These are phyloP conservation scores for Phaonia tiefii DNA, from an alignment of 2,888 invertebrate genomes.

Conservation along the genomic window DNA sequence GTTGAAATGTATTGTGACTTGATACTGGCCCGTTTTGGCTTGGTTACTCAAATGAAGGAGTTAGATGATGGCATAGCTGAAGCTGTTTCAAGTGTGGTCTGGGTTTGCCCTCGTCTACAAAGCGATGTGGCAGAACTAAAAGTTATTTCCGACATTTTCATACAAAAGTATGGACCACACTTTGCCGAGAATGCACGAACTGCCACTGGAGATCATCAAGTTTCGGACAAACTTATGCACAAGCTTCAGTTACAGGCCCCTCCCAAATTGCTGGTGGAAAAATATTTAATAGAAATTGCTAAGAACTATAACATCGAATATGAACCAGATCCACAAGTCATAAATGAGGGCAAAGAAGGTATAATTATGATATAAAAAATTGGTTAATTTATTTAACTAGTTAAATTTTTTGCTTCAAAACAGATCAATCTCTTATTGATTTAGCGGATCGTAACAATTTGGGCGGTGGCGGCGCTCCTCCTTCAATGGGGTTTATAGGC, in stretches of 20 bases:
- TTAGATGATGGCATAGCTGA: constrained; percentile 97
- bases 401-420: constrained; percentile 77
- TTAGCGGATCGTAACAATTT: constrained; percentile 84
- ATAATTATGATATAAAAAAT: too few species aligned
- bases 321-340: constrained; percentile 95
- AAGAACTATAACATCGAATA: constrained; percentile 97
- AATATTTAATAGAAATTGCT: constrained; percentile 96
- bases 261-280: constrained; percentile 96
- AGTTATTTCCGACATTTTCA: constrained; percentile 92
- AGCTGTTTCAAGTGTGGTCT: constrained; percentile 93
- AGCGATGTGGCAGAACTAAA: constrained; percentile 90
- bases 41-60: constrained; percentile 97
- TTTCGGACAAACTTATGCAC: constrained; percentile 94
- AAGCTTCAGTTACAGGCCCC: constrained; percentile 97
- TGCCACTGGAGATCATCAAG: constrained; percentile 92
- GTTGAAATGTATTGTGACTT: constrained; percentile 99
- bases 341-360: constrained; percentile 86
- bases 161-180: constrained; percentile 93
- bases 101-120: constrained; percentile 97
- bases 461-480: constrained; percentile 82
- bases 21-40: constrained; percentile 95
- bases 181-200: constrained; percentile 95
- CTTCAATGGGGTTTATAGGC: constrained; percentile 90
- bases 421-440: constrained; percentile 85
- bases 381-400: neutral